phyloP scores from a whole-genome alignment of 1,140 invertebrate genomes.

The Plectus sambesii region DNA sequence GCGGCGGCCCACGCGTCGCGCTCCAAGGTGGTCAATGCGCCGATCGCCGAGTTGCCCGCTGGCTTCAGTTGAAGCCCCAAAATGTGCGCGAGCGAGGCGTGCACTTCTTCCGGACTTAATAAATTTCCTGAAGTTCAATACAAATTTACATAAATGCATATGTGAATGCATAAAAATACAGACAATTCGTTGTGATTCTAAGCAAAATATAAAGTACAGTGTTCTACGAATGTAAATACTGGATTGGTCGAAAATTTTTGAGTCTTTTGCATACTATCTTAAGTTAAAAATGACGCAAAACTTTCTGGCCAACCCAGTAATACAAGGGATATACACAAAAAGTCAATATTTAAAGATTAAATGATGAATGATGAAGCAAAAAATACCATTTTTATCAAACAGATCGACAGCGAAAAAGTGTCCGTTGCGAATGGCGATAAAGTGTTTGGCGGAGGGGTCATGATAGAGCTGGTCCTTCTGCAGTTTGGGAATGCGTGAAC shows the following conservation, averaged over 20 bases:
- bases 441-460: slow-evolving; percentile 58
- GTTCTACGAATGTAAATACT: no score
- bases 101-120: slow-evolving; percentile 59
- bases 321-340: no score
- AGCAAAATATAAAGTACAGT: no score
- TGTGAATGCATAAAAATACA: no score
- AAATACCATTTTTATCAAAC: slow-evolving; percentile 62
- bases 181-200: no score
- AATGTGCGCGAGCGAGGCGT: slow-evolving; percentile 63
- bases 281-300: no score
- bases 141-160: no score
- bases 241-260: no score
- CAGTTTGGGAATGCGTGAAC: slow-evolving; percentile 66
- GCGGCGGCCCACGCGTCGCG: slow-evolving; percentile 72
- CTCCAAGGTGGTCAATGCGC: slow-evolving; percentile 68
- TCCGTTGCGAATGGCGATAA: slow-evolving; percentile 72
- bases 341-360: no score
- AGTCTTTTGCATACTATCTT: no score
- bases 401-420: slow-evolving; percentile 80
- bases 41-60: slow-evolving; percentile 55
- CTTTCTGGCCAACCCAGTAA: no score
- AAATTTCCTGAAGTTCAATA: slow-evolving; percentile 58
- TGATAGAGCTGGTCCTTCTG: slow-evolving; percentile 65
- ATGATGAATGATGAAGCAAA: slow-evolving; percentile 4
- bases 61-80: slow-evolving; percentile 53